Base-by-base conservation (phyloP, 2,797 vertebrate species). In the Hemibagrus guttatus region DNA sequence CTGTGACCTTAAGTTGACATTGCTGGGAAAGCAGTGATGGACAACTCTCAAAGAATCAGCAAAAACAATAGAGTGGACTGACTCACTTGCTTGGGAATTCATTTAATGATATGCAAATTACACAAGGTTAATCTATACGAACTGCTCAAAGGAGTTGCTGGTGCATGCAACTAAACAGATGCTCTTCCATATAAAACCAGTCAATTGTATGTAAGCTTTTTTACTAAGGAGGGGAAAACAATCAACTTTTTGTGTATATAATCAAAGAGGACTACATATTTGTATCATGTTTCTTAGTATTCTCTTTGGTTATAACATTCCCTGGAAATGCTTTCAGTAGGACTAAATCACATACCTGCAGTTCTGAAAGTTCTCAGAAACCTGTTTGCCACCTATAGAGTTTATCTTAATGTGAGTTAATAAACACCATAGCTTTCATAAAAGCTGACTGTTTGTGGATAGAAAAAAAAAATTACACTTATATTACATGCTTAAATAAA, bases 1-100 rank as follows among this genome's bases (percentile, higher is more conserved):
- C 89, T 63, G 91, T 91, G 90, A 91, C 87, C 92, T 90, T 89
- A 89, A 84, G 56, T 52, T 86, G 86, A 93, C 88, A 89, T 89
- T 84, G 90, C 91, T 91, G 90, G 90, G 88, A n/a, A 90, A 88
- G 88, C 52, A 58, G 85, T 63, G 71, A 86, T 85, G 81, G 56
- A 31, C 17, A 83, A 80, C 64, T 64, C 64, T 72, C 13, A 79
- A 35, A 69, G 68, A 87, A 80, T 39, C 54, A 42, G n/a, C 19
- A 52, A 42, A 87, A 87, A 88, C 83, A 87, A 85, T 85, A 68
- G 8, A 16, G 49, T 84, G 54, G 72, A 68, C 80, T 71, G n/a
- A 88, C 84, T 76, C 79, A 88, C 66, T 85, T 42, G 35, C 86
- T 84, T 69, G 59, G 83, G 84, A 85, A 86, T 19, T 61, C 2